phyloP scores from a whole-genome alignment of 2,113 vertebrate species.

The Neolamprologus tretocephalus region DNA sequence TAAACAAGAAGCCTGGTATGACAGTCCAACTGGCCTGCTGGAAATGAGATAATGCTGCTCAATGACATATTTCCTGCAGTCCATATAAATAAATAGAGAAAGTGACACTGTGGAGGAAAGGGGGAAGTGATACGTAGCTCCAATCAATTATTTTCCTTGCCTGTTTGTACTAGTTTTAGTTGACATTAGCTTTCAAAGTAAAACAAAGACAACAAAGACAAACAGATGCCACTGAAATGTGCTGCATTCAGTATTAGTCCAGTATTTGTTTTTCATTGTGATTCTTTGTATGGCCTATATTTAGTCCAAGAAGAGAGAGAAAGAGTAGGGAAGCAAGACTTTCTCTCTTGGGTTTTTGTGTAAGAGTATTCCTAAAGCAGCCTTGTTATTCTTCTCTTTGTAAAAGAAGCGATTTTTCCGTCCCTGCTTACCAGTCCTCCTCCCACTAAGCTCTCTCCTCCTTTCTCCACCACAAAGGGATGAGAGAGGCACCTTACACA shows the following conservation, averaged over 20 bases:
- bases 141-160: neutral
- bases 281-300: slow-evolving; percentile 31
- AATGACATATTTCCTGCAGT: slow-evolving; percentile 52
- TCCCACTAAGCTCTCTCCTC: slow-evolving; percentile 9
- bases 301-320: slow-evolving; percentile 2
- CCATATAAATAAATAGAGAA: slow-evolving; percentile 39
- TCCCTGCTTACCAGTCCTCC: slow-evolving; percentile 16
- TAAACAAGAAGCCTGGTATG: neutral
- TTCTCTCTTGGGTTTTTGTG: slow-evolving; percentile 26
- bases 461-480: slow-evolving; percentile 20
- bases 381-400: slow-evolving; percentile 12
- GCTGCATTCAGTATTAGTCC: neutral
- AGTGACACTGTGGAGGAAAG: neutral
- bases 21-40: slow-evolving; percentile 8
- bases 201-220: slow-evolving; percentile 5
- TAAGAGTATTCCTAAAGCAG: slow-evolving; percentile 26
- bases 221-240: slow-evolving; percentile 25
- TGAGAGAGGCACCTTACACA: slow-evolving; percentile 10
- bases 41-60: slow-evolving; percentile 47
- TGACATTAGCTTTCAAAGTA: slow-evolving; percentile 17
- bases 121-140: neutral
- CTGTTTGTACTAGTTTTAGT: slow-evolving; percentile 3
- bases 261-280: slow-evolving; percentile 44
- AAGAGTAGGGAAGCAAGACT: neutral
- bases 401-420: slow-evolving; percentile 9